phyloP scores from a whole-genome alignment of 2,113 vertebrate genomes.

The Heterotilapia buettikoferi region DNA sequence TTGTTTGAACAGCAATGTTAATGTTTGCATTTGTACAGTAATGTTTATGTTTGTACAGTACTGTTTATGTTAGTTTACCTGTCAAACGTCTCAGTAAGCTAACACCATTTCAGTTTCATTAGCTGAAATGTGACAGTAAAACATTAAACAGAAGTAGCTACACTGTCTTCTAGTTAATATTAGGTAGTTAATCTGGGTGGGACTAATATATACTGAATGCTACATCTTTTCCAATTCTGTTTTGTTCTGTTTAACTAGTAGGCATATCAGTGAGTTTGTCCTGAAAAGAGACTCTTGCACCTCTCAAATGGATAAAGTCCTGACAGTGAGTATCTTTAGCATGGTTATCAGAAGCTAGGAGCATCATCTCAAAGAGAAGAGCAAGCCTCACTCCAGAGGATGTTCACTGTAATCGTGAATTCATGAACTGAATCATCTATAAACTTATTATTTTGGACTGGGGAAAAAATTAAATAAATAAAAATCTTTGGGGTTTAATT shows the following conservation, averaged over 20 bases:
- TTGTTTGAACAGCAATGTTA: background rate
- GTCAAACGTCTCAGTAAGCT: background rate
- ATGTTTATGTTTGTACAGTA: background rate
- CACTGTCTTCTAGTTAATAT: background rate
- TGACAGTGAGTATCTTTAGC: background rate
- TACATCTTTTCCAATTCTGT: background rate
- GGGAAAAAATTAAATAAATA: background rate
- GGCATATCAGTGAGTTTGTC: background rate
- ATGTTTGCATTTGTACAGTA: background rate
- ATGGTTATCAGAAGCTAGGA: background rate
- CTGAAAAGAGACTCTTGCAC: background rate
- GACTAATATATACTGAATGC: background rate
- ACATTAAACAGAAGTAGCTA: background rate
- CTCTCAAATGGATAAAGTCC: background rate
- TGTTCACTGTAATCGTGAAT: background rate
- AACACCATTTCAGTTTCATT: background rate
- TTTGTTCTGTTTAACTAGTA: background rate
- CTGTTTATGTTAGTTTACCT: background rate
- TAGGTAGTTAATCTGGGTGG: background rate
- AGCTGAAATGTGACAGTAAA: background rate
- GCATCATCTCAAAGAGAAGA: background rate
- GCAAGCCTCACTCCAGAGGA: background rate
- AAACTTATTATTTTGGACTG: rapidly evolving
- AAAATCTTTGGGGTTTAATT: background rate
- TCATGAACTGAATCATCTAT: background rate